A percentile compares a stretch with the other conserved stretches of the same genome.
These are phyloP conservation scores for Ictalurus furcatus DNA, from an alignment of 2,113 vertebrate species.

Conservation along the genomic window DNA sequence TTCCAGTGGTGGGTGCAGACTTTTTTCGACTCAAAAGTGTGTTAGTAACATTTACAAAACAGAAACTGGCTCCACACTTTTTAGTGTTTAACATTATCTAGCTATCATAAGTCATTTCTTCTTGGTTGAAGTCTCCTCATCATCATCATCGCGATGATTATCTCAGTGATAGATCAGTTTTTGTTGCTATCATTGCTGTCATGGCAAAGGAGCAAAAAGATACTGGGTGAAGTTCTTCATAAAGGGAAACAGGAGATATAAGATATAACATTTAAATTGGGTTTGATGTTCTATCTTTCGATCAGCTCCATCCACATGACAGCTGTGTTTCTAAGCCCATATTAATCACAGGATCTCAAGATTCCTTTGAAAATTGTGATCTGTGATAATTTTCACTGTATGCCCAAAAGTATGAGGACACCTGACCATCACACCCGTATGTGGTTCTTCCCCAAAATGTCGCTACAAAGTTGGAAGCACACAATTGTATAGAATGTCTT, in stretches of 20 bases:
- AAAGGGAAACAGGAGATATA: background rate
- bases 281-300: background rate
- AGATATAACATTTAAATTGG: background rate
- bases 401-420: background rate
- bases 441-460: background rate
- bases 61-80: background rate
- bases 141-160: background rate
- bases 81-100: background rate
- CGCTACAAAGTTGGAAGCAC: background rate
- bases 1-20: background rate
- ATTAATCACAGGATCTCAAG: background rate
- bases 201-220: background rate
- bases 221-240: background rate
- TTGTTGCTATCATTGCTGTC: background rate
- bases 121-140: background rate
- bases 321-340: background rate
- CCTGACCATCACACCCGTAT: background rate
- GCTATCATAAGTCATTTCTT: background rate
- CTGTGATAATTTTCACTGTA: background rate
- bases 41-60: background rate
- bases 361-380: background rate
- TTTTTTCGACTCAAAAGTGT: background rate
- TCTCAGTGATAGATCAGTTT: background rate
- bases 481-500: background rate
- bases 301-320: background rate